Evolutionary conservation across 2,113 vertebrate species (phyloP).

Genomic region (Etia nguti): DNA sequence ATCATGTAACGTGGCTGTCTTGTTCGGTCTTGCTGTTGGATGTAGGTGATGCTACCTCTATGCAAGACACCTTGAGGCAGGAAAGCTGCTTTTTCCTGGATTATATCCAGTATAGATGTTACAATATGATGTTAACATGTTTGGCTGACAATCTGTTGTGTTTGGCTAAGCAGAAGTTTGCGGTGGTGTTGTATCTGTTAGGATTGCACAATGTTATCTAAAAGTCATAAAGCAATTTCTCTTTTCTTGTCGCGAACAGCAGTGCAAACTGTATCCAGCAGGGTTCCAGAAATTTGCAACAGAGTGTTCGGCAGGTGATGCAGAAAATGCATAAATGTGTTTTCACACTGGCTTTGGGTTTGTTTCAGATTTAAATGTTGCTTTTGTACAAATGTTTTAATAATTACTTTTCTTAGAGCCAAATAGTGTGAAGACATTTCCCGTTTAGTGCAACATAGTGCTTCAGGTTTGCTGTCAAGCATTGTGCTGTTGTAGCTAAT

Average conservation of each 20-base stretch:
- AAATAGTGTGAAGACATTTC: neutral
- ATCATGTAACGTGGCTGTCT: neutral
- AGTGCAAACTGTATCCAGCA: neutral
- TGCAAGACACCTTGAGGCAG: neutral
- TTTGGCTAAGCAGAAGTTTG: neutral
- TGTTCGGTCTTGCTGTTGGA: neutral
- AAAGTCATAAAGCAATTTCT: neutral
- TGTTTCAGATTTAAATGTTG: neutral
- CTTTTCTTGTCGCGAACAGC: neutral
- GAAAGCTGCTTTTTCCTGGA: neutral
- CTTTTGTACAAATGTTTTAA: neutral
- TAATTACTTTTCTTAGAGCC: neutral
- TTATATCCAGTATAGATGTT: neutral
- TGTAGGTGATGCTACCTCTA: neutral
- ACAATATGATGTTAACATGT: neutral
- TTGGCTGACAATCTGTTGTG: neutral
- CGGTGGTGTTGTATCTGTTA: neutral
- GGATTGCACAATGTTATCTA: neutral
- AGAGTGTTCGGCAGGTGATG: neutral
- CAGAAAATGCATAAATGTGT: neutral
- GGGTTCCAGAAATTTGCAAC: neutral
- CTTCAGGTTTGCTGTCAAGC: neutral
- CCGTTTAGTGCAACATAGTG: neutral
- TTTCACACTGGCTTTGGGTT: neutral
- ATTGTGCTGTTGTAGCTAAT: neutral